Base-by-base conservation (phyloP, 2,113 vertebrate genomes). In the Zingel zingel region DNA sequence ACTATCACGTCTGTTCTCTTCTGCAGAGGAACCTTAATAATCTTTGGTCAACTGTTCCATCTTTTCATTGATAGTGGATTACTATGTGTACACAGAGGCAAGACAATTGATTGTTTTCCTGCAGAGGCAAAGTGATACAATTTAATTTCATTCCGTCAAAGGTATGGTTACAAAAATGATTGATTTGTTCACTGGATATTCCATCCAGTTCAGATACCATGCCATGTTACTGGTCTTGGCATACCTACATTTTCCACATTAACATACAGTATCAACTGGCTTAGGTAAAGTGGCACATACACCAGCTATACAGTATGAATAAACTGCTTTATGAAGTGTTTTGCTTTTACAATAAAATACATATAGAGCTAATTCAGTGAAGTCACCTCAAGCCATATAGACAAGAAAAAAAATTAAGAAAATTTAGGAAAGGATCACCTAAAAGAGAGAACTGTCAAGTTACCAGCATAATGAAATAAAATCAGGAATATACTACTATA, bases 61-160 rank as follows among this genome's bases (percentile, higher is more conserved):
- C 76, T 85, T 67, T 74, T 71, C 59, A 63, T n/a, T 69, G 62
- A 74, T 86, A 80, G 83, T 86, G 33, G 71, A 79, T 89, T 77
- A 63, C 81, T 69, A 25, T 84, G 73, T 50, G 70, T 23, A 75
- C 71, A 65, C 53, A 63, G 33, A 71, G 59, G 30, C 3, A 39
- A 70, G 80, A 80, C 80, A 85, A 90, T 72, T 84, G 86, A 92
- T 89, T 71, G 57, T 67, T 81, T 79, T 82, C 81, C 76, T 66
- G 7, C 0, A 4, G 76, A 78, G 30, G 23, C 11, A 3, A 68
- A 74, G 45, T 72, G 69, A 83, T 74, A 4, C 4, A 50, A 62
- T 80, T 39, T 76, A 72, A 23, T 90, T 82, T 79, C 81, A 85
- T 57, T 45, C 65, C n/a, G 53, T 74, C 45, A 74, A 68, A 77